Base-by-base conservation (phyloP, 2,888 invertebrate genomes). In the Hypsopygia costalis region DNA sequence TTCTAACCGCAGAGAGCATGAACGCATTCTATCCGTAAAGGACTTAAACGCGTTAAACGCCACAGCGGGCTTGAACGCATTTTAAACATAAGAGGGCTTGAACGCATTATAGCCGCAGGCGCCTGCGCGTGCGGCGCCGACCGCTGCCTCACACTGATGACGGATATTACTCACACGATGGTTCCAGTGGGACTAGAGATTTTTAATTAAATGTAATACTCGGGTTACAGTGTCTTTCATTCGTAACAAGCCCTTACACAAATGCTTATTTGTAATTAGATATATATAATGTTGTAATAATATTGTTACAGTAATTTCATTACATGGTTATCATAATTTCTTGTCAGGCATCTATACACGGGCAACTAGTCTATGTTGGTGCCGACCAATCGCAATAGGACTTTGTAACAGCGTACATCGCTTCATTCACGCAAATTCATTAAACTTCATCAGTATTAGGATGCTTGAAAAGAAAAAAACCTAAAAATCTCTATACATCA, bases 111-210 rank as follows among this genome's bases (percentile, higher is more conserved):
- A 54, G 45, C 48, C 40, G 36, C 51, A 57, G 46, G 51, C n/a
- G n/a, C 54, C 58, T 62, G 51, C 35, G 36, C 44, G 43, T 44
- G n/a, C n/a, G 39, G 40, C 32, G 34, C 43, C 37, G 38, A n/a
- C 48, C 51, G 47, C 62, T 56, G 62, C 66, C 60, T 49, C 69
- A 58, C 71, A 61, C 62, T 63, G 57, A 58, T 61, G 54, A 64
- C 65, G 64, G 69, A 62, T 65, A 73, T 63, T 75, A 76, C 69
- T 79, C 82, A 75, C 81, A 88, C 88, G 87, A 89, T 85, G 88
- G 86, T 79, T 81, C 85, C 89, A 90, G 90, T 90, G 90, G 91
- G 92, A 92, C 92, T 92, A 92, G 92, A 92, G 91, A 91, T 90
- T 91, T 91, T 90, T 87, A 89, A 89, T 90, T 89, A 87, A 81